Base-by-base conservation (phyloP, 2,888 invertebrate species). In the Gnatocerus cornutus region DNA sequence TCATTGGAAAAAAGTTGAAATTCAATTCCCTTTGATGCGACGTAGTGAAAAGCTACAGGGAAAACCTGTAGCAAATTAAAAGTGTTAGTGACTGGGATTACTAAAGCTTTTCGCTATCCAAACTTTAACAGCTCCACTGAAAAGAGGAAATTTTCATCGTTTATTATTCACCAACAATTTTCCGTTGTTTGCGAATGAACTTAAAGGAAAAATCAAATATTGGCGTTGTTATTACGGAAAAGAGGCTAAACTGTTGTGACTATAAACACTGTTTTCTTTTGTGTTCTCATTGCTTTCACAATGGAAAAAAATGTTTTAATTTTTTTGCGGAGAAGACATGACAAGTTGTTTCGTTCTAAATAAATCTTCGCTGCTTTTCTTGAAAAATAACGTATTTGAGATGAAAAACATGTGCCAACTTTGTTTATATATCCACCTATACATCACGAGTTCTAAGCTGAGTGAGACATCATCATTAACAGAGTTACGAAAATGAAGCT, bases 201-300 rank as follows among this genome's bases (percentile, higher is more conserved):
- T 55, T 16, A 14, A 41, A 10, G 16, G 33, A 37, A 37, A 55
- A n/a, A n/a, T 55, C 41, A 55, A 55, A 55, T 55, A 55, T 55
- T 55, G 55, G 33, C 55, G 14, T 39, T 55, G 13, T 13, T 14
- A 29, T 29, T 30, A 52, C 6, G 50, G 10, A 52, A 21, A 21
- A 27, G 27, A 48, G n/a, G 27, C 21, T 55, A 55, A 55, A 13
- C n/a, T 37, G 39, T 41, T 55, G 21, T 55, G 30, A 14, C 21
- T 37, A 10, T 33, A 55, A 55, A 55, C 41, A 55, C 9, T 16
- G 33, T 21, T 33, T 16, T 21, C 39, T 4, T 14, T 39, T 39
- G 12, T 33, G 50, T 50, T 50, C 39, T 55, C 27, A 55, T 39
- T 13, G 55, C 41, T 33, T 55, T 21, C 29, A 21, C 4, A 21